phyloP scores from a whole-genome alignment of 2,888 invertebrate genomes.

The Ochropacha duplaris region DNA sequence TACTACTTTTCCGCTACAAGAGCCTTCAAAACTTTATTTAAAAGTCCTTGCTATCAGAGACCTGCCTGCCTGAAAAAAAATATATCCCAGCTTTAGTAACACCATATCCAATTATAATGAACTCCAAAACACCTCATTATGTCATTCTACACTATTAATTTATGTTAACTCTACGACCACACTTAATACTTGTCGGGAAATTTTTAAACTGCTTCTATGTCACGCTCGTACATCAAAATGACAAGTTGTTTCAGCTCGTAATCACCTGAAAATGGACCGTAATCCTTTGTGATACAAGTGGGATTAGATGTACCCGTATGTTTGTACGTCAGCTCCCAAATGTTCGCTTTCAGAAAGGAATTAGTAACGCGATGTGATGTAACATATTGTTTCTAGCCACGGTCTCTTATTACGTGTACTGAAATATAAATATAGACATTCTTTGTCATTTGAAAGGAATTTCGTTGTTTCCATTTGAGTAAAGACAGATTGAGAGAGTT shows the following conservation, averaged over 20 bases:
- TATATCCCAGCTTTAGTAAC: neutral
- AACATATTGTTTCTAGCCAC: slow-evolving; percentile 57
- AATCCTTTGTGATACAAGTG: neutral
- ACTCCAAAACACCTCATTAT: slow-evolving; percentile 61
- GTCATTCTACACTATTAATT: slow-evolving; percentile 72
- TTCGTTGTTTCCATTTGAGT: neutral
- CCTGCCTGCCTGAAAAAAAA: too few relatives aligned
- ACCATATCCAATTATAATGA: slow-evolving; percentile 50
- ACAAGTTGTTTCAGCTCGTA: slow-evolving; percentile 10
- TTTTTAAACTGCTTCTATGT: slow-evolving; percentile 60
- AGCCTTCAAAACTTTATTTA: too few relatives aligned
- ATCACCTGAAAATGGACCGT: slow-evolving; percentile 21
- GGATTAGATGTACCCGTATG: slow-evolving; percentile 6
- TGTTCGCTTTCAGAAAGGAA: slow-evolving; percentile 64
- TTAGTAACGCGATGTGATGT: slow-evolving; percentile 58
- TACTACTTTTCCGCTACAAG: too few relatives aligned
- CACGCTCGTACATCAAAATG: slow-evolving; percentile 49
- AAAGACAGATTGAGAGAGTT: neutral
- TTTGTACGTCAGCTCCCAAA: slow-evolving; percentile 45
- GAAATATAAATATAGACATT: slow-evolving; percentile 17
- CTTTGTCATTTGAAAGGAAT: neutral
- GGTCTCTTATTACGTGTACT: slow-evolving; percentile 33
- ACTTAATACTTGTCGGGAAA: slow-evolving; percentile 68
- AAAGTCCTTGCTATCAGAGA: too few relatives aligned
- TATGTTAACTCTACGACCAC: slow-evolving; percentile 45